Evolutionary conservation across 2,888 invertebrate species (phyloP).

Genomic region (Eristalis intricaria): DNA sequence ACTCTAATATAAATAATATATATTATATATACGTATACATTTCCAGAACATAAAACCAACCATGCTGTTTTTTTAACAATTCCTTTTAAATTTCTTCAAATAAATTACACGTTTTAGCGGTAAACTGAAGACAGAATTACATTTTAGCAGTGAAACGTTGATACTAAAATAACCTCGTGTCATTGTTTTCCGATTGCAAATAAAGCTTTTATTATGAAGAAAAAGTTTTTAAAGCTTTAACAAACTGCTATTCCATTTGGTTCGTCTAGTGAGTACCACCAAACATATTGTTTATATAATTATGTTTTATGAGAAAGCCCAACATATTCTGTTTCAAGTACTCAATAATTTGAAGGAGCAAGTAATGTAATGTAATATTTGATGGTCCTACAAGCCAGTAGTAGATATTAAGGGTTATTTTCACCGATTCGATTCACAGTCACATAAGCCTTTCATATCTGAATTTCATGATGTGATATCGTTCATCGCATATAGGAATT

Average conservation of each 20-base stretch:
- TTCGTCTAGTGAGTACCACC: constrained; percentile 6
- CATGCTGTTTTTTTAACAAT: constrained; percentile 9
- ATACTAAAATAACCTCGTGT: constrained; percentile 70
- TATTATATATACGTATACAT: too few relatives aligned
- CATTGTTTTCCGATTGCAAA: constrained; percentile 67
- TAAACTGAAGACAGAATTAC: constrained; percentile 54
- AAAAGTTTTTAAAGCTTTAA: constrained; percentile 60
- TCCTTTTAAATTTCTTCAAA: constrained; percentile 9
- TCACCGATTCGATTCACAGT: not conserved
- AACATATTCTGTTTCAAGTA: not conserved
- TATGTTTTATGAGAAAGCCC: constrained; percentile 8
- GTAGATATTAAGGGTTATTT: not conserved
- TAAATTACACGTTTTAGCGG: constrained; percentile 37
- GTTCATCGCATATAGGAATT: not conserved
- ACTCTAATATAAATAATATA: too few relatives aligned
- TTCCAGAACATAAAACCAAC: not conserved
- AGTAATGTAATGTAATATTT: not conserved
- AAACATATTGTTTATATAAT: constrained; percentile 29
- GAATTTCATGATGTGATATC: not conserved
- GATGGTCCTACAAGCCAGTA: not conserved
- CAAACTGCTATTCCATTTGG: constrained; percentile 31
- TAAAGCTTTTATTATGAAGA: constrained; percentile 57
- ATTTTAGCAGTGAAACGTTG: constrained; percentile 55
- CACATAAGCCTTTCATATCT: not conserved
- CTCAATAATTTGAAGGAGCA: not conserved